Percentiles rank a stretch among this genome's conserved stretches.
phyloP scores from a whole-genome alignment of 2,888 invertebrate species.

The Hemaris fuciformis region DNA sequence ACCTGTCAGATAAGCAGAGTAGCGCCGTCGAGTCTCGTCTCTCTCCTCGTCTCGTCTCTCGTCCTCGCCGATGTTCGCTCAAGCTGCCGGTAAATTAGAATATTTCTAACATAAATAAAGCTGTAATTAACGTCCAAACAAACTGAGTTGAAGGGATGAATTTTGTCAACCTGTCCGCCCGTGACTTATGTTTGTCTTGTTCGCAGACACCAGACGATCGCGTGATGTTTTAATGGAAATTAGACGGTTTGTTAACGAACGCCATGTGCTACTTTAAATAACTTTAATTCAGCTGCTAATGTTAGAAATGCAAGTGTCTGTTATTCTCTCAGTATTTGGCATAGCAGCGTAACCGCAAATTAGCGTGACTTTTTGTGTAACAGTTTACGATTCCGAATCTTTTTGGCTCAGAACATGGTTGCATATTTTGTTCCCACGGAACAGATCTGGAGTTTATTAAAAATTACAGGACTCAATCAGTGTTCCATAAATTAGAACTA shows the following conservation, averaged over 20 bases:
- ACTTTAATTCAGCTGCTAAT: not conserved
- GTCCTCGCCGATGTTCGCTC: constrained; percentile 34
- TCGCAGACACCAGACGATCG: constrained; percentile 23
- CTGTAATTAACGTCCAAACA: constrained; percentile 70
- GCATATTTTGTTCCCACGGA: no score
- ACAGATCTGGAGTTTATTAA: no score
- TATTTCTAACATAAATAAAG: constrained; percentile 71
- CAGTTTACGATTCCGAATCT: no score
- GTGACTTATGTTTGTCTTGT: constrained; percentile 47
- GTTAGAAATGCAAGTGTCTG: no score
- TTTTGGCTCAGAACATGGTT: no score
- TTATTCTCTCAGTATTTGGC: no score
- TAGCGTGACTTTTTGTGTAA: no score
- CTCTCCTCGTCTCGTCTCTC: constrained; percentile 60
- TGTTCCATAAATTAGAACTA: no score
- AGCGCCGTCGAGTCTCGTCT: constrained; percentile 62
- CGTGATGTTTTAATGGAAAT: constrained; percentile 31
- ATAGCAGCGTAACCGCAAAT: no score
- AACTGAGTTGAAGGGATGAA: constrained; percentile 60
- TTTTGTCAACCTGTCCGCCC: constrained; percentile 63
- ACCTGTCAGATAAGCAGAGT: constrained; percentile 69
- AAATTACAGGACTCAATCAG: no score
- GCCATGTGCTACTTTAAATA: not conserved
- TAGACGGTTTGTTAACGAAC: not conserved
- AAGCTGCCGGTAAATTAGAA: constrained; percentile 67